Conservation (phyloP, 1,140 invertebrate species). For the Protaetia brevitarsis region DNA sequence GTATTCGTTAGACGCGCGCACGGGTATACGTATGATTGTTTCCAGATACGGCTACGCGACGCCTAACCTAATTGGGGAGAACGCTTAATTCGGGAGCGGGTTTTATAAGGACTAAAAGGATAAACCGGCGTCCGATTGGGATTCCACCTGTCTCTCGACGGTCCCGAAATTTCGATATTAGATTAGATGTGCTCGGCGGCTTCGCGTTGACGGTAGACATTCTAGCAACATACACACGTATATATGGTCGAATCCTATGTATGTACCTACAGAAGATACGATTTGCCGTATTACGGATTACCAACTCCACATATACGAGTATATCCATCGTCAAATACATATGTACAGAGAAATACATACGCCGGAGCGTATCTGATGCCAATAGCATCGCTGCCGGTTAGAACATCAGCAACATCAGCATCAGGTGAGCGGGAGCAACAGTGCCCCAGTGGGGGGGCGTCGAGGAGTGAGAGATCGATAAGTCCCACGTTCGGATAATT, state of each 20-base stretch:
- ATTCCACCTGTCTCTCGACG: neutral
- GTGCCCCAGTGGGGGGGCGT: too few relatives aligned
- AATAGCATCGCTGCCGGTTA: neutral
- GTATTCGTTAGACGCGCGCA: neutral
- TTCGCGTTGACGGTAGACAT: neutral
- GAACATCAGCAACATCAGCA: neutral
- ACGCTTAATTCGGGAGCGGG: neutral
- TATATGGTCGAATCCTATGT: neutral
- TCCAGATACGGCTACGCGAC: neutral
- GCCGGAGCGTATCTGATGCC: too few relatives aligned
- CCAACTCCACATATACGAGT: too few relatives aligned
- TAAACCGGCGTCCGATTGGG: neutral
- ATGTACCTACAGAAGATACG: too few relatives aligned
- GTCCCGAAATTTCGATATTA: slow-evolving; percentile 17
- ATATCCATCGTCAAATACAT: too few relatives aligned
- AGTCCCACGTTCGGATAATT: slow-evolving; percentile 16
- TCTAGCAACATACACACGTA: neutral
- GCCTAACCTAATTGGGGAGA: slow-evolving; percentile 9
- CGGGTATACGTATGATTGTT: neutral
- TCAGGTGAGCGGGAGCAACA: neutral
- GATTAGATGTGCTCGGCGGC: neutral
- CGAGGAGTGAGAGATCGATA: slow-evolving; percentile 12
- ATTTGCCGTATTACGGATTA: too few relatives aligned
- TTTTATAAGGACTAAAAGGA: slow-evolving; percentile 6
- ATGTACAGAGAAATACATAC: too few relatives aligned